These are phyloP conservation scores for Euplexia lucipara DNA, from an alignment of 2,888 invertebrate species.

Conservation along the genomic window DNA sequence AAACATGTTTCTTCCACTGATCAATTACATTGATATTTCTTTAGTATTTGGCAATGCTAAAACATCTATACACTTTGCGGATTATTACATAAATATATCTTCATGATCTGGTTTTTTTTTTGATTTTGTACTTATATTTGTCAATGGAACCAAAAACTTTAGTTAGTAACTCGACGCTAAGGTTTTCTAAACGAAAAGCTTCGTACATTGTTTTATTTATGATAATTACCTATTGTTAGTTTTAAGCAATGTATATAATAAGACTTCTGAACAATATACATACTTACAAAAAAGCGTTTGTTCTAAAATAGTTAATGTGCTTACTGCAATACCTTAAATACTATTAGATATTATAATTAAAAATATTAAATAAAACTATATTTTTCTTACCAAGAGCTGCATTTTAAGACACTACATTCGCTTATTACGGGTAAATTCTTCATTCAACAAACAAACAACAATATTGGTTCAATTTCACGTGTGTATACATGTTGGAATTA, in stretches of 20 bases:
- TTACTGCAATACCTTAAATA: constrained; percentile 71
- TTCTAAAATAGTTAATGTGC: constrained; percentile 89
- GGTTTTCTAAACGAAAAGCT: constrained; percentile 31
- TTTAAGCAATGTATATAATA: constrained; percentile 69
- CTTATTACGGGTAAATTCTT: constrained; percentile 36
- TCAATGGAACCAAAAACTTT: constrained; percentile 24
- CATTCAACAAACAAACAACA: constrained; percentile 23
- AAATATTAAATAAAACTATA: constrained; percentile 33
- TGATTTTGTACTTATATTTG: no score
- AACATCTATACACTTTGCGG: background rate
- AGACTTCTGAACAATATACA: constrained; percentile 70
- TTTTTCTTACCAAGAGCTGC: constrained; percentile 14
- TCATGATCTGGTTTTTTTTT: background rate
- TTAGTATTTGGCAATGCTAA: background rate
- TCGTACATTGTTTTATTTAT: constrained; percentile 45
- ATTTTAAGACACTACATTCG: constrained; percentile 24
- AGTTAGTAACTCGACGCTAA: constrained; percentile 31
- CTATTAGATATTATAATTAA: constrained; percentile 60
- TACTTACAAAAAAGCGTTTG: constrained; percentile 84
- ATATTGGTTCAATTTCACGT: background rate
- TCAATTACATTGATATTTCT: background rate
- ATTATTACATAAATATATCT: background rate
- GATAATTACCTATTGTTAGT: constrained; percentile 45
- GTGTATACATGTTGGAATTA: background rate
- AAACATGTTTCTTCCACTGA: background rate